Conservation (phyloP, 2,113 vertebrate genomes). For the Rutilus rutilus region DNA sequence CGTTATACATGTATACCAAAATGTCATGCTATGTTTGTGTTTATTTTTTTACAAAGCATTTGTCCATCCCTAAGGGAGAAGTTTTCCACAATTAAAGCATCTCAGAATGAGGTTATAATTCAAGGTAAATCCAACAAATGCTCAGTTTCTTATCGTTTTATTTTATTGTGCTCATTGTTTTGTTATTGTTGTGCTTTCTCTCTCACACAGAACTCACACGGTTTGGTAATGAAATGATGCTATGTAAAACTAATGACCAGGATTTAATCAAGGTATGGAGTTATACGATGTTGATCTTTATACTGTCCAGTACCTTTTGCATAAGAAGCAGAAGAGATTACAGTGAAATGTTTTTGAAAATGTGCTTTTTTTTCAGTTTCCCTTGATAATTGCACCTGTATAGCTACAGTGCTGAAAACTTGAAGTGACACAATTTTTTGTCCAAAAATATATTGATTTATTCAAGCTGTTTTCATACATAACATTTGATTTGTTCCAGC, state of each 20-base stretch:
- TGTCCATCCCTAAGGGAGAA: conserved; percentile 66
- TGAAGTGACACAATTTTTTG: no score
- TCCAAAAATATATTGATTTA: neutral
- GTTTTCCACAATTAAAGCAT: conserved; percentile 57
- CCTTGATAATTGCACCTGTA: no score
- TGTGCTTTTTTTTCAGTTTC: neutral
- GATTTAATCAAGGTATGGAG: conserved; percentile 80
- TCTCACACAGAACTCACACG: conserved; percentile 74
- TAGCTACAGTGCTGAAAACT: neutral
- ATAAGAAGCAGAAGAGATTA: neutral
- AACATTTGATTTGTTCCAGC: neutral
- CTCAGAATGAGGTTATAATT: conserved; percentile 65
- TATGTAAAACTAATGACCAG: conserved; percentile 76
- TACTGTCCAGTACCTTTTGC: neutral
- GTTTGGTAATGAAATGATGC: conserved; percentile 80
- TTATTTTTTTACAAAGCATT: conserved; percentile 60
- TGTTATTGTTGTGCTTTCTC: neutral
- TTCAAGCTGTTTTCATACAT: neutral
- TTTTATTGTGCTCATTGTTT: neutral
- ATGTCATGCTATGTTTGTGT: neutral
- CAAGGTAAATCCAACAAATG: conserved; percentile 70
- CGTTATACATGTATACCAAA: neutral
- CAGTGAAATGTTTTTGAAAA: neutral
- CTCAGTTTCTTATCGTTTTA: neutral
- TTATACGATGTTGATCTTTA: neutral